Evolutionary conservation across 1,140 invertebrate genomes (phyloP).

Genomic region (Drosophila orena): DNA sequence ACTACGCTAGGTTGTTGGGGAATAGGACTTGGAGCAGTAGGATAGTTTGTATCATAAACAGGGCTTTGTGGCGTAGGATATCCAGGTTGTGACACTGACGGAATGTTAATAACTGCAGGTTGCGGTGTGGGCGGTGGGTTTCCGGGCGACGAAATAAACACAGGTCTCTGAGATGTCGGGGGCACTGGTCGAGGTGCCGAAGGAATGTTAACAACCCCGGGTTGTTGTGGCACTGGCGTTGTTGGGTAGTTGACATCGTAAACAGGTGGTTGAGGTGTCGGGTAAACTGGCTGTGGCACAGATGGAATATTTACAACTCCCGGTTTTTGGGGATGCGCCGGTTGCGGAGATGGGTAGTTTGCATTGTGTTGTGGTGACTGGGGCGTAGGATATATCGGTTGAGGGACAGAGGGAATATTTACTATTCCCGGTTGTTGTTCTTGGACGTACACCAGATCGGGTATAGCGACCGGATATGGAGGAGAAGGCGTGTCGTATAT

Average conservation of each 20-base stretch:
- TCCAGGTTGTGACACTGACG: conserved; percentile 24
- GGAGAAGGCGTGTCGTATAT: conserved; percentile 66
- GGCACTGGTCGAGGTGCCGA: conserved; percentile 20
- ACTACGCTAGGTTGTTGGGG: conserved; percentile 86
- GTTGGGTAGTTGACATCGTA: conserved; percentile 40
- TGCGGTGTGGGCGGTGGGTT: conserved; percentile 58
- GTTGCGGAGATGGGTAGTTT: conserved; percentile 12
- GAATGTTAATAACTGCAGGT: conserved; percentile 88
- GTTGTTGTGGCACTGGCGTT: conserved; percentile 16
- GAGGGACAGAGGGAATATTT: conserved; percentile 69
- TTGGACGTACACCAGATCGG: conserved; percentile 48
- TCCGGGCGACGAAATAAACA: conserved; percentile 3
- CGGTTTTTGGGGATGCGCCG: conserved; percentile 8
- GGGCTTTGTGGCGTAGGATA: conserved; percentile 22
- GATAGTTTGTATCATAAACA: conserved; percentile 81
- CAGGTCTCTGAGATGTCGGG: conserved; percentile 20
- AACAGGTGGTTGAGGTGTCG: conserved; percentile 26
- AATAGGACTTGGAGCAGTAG: conserved; percentile 71
- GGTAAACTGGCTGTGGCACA: conserved; percentile 19
- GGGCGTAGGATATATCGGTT: conserved; percentile 13
- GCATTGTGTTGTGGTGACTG: conserved; percentile 23
- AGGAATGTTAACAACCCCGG: conserved; percentile 40
- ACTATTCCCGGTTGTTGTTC: conserved; percentile 88
- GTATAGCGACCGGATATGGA: conserved; percentile 65
- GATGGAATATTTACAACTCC: conserved; percentile 59